Evolutionary conservation across 2,797 vertebrate genomes (phyloP).

Genomic region (Mus caroli): DNA sequence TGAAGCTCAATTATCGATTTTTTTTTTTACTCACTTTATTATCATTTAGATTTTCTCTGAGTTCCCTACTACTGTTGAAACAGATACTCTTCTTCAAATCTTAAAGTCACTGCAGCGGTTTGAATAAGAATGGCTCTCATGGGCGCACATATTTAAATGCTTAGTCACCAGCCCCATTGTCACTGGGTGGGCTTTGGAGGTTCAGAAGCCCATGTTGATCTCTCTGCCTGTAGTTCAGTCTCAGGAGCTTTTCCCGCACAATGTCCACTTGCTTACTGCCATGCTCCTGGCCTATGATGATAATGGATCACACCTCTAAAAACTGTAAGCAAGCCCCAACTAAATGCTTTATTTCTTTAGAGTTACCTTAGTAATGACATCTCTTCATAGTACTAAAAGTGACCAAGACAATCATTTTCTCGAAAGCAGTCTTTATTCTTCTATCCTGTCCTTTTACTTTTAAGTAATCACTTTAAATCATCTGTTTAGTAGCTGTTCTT

Average conservation of each 20-base stretch:
- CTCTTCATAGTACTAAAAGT: neutral
- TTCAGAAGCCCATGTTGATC: neutral
- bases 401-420: neutral
- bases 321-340: neutral
- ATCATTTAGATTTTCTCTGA: constrained; percentile 2
- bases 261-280: too few relatives aligned
- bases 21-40: constrained; percentile 47
- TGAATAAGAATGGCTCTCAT: neutral
- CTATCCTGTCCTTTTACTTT: constrained; percentile 60
- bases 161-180: neutral
- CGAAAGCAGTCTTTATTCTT: constrained; percentile 50
- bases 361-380: neutral
- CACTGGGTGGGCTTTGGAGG: neutral
- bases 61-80: neutral
- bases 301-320: too few relatives aligned
- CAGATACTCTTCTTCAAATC: constrained; percentile 34
- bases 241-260: too few relatives aligned
- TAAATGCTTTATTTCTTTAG: neutral
- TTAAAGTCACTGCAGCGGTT: neutral
- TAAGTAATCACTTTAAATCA: constrained; percentile 47
- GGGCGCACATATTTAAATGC: neutral
- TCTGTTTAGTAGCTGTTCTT: constrained; percentile 43
- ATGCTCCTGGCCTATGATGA: neutral
- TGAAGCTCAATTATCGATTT: constrained; percentile 45
- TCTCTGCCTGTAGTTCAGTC: neutral